A percentile compares a stretch with the other conserved stretches of the same genome.
These are phyloP conservation scores for Sarcophilus harrisii DNA, from an alignment of 2,797 vertebrate species.

Conservation along the genomic window DNA sequence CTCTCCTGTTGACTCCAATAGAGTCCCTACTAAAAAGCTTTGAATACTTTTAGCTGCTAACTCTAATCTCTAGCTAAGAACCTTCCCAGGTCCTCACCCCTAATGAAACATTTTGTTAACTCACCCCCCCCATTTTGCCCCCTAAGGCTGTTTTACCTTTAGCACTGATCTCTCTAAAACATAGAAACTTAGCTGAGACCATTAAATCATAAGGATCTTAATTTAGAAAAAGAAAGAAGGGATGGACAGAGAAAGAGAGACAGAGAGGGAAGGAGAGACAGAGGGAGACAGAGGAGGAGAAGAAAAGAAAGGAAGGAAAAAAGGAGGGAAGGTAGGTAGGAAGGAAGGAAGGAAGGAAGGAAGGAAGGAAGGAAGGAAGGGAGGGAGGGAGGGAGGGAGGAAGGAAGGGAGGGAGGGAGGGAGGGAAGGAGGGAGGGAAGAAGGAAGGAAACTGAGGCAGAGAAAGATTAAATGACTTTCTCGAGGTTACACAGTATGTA, in stretches of 20 bases:
- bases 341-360: too few species aligned
- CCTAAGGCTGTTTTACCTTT: not conserved
- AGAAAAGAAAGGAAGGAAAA: too few species aligned
- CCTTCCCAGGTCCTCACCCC: not conserved
- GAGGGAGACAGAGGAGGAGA: too few species aligned
- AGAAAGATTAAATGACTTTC: not conserved
- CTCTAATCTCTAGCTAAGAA: not conserved
- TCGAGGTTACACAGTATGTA: not conserved
- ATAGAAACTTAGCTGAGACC: conserved; percentile 26
- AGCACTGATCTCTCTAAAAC: not conserved
- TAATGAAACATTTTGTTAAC: not conserved
- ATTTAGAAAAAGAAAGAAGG: not conserved
- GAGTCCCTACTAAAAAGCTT: conserved; percentile 2
- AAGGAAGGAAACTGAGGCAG: not conserved
- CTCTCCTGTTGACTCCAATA: not conserved
- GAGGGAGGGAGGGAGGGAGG: too few species aligned
- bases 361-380: too few species aligned
- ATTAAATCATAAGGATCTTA: not conserved
- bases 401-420: too few species aligned
- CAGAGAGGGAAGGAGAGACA: too few species aligned
- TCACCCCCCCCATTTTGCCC: not conserved
- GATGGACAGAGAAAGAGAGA: not conserved
- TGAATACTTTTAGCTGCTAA: not conserved
- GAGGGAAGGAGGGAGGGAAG: too few species aligned
- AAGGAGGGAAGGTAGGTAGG: too few species aligned